A percentile compares a stretch with the other conserved stretches of the same genome.
Evolutionary conservation across 2,797 vertebrate species (phyloP).

Genomic region (Merluccius polli): DNA sequence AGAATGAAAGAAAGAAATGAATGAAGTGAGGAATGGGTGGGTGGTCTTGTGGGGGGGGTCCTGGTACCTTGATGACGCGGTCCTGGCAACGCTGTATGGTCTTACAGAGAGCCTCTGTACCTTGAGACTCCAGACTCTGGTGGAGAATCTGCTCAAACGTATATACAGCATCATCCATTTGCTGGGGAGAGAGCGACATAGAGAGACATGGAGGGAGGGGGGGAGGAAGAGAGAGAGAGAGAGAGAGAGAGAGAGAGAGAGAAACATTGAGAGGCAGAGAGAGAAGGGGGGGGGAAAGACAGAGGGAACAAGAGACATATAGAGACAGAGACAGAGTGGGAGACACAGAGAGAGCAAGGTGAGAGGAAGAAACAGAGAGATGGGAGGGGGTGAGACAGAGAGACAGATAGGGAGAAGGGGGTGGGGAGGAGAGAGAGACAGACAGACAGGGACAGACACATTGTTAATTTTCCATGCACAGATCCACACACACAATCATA

Average conservation of each 20-base stretch:
- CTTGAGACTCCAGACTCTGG: conserved; percentile 83
- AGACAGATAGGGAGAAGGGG: too few species aligned
- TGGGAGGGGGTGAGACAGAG: too few species aligned
- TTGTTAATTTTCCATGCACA: conserved; percentile 9
- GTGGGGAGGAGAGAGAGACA: background rate
- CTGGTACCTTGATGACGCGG: conserved; percentile 87
- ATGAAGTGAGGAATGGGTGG: background rate
- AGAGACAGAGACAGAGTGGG: too few species aligned
- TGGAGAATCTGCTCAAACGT: conserved; percentile 93
- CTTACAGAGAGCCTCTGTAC: conserved; percentile 81
- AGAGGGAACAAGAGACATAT: background rate
- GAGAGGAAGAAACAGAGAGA: too few species aligned
- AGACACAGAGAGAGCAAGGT: too few species aligned
- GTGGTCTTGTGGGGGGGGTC: background rate
- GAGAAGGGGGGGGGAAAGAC: too few species aligned
- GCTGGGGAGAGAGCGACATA: conserved; percentile 62
- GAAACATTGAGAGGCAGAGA: too few species aligned
- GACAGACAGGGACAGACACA: background rate
- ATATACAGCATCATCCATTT: conserved; percentile 89
- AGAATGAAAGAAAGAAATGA: background rate
- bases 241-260: too few species aligned
- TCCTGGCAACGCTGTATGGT: conserved; percentile 92
- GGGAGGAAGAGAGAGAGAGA: too few species aligned
- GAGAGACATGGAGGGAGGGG: background rate
- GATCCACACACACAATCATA: conserved; percentile 5